Evolutionary conservation across 1,140 invertebrate genomes (phyloP), one percentile per base, ranked within the genome.

Genomic region (Chymomyza costata): DNA sequence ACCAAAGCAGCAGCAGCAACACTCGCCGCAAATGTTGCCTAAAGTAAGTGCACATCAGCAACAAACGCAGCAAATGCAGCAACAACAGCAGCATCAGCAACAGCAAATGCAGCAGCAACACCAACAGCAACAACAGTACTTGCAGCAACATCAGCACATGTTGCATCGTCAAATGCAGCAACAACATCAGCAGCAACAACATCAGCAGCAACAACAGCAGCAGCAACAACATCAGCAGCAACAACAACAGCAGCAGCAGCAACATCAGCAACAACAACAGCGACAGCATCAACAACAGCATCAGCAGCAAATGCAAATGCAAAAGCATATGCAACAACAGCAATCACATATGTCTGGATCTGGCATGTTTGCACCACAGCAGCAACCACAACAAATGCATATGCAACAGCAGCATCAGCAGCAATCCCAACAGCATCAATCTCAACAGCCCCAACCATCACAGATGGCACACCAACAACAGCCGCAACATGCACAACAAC

Each of bases 81-180:
- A 65, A 11, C 43, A 66, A 21, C 61, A 64, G 13, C 70, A 81
- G 10, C 65, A 82, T 14, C 49, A 63, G 34, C 68, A 64, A 10
- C 60, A 70, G 38, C 61, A 47, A 10, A 60, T 78, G 41, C 55
- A 64, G 10, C 73, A 80, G 7, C 73, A 83, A 37, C 80, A 83
- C 10, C 45, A 46, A 6, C 65, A 61, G 15, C 57, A 73, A 6
- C 68, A 68, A 15, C 69, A 69, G 6, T 31, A 49, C 6, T 62
- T 64, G 14, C 69, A 74, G 18, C 64, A 57, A 18, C 60, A 60
- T 32, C 59, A 60, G 11, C 49, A 44, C 44, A 61, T 62, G 13
- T 31, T 54, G 34, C 43, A 41, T 18, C 55, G 50, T 7, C 37
- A 56, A 6, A 65, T 65, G n/a, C 58, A 55, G 18, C 58, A 56